A percentile compares a stretch with the other conserved stretches of the same genome.
phyloP scores from a whole-genome alignment of 1,140 invertebrate genomes.

The Sitodiplosis mosellana region DNA sequence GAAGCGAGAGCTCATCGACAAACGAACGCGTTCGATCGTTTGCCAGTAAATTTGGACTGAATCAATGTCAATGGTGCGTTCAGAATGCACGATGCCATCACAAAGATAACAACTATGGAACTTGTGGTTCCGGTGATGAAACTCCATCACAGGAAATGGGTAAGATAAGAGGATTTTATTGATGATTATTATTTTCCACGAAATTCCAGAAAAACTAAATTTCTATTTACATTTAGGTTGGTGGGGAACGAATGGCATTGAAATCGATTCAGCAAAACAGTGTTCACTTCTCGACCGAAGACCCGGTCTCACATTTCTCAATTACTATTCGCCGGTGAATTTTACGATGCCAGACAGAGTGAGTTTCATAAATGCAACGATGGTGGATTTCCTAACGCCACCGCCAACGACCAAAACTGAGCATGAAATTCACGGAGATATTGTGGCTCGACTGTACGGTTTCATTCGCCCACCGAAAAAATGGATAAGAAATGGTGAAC shows the following conservation, averaged over 20 bases:
- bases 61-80: constrained; percentile 81
- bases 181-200: no score
- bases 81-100: constrained; percentile 80
- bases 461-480: constrained; percentile 55
- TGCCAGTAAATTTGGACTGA: constrained; percentile 51
- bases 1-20: constrained; percentile 30
- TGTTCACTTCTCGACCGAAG: constrained; percentile 63
- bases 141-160: constrained; percentile 40
- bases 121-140: constrained; percentile 57
- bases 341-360: constrained; percentile 71
- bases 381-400: constrained; percentile 51
- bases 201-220: no score
- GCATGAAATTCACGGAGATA: constrained; percentile 44
- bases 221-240: constrained; percentile 69
- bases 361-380: constrained; percentile 65
- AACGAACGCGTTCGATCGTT: constrained; percentile 35
- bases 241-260: constrained; percentile 72
- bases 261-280: constrained; percentile 53
- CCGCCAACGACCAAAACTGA: constrained; percentile 41
- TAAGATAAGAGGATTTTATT: no score
- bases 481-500: constrained; percentile 46
- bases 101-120: constrained; percentile 66
- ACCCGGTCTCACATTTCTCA: constrained; percentile 73
- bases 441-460: constrained; percentile 54
- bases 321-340: constrained; percentile 72